phyloP scores from a whole-genome alignment of 2,113 vertebrate species.

The Sceloporus undulatus region DNA sequence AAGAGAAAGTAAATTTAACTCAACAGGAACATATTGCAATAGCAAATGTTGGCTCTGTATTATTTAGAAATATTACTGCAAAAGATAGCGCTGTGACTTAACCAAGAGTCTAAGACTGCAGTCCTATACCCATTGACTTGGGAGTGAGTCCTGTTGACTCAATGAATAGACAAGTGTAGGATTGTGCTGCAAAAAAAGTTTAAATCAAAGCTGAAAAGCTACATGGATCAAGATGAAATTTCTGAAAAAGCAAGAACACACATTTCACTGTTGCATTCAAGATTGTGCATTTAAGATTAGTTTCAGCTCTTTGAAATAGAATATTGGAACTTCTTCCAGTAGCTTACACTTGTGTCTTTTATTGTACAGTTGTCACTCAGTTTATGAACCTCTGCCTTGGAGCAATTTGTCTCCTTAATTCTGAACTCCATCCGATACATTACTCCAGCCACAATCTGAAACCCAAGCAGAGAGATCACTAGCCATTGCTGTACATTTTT shows the following conservation, averaged over 20 bases:
- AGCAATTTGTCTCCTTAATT: slow-evolving; percentile 82
- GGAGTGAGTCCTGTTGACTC: background rate
- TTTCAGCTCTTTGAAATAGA: background rate
- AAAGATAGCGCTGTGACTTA: background rate
- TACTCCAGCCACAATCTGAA: slow-evolving; percentile 87
- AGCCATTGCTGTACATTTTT: background rate
- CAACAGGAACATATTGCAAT: background rate
- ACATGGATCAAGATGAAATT: background rate
- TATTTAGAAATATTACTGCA: background rate
- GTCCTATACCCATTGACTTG: background rate
- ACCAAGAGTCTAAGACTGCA: background rate
- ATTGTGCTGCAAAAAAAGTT: background rate
- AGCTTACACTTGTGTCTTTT: background rate
- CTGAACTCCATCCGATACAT: background rate
- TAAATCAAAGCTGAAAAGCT: background rate
- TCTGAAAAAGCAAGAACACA: background rate
- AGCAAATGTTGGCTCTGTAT: background rate
- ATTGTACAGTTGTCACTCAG: slow-evolving; percentile 50
- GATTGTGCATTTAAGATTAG: background rate
- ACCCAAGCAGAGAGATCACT: slow-evolving; percentile 49
- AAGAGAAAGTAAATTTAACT: background rate
- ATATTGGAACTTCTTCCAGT: background rate
- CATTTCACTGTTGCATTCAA: background rate
- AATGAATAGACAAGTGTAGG: background rate
- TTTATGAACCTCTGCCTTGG: slow-evolving; percentile 79